A percentile compares a stretch with the other conserved stretches of the same genome.
These are phyloP conservation scores for Bombyx mandarina DNA, from an alignment of 1,140 invertebrate genomes.

Conservation along the genomic window DNA sequence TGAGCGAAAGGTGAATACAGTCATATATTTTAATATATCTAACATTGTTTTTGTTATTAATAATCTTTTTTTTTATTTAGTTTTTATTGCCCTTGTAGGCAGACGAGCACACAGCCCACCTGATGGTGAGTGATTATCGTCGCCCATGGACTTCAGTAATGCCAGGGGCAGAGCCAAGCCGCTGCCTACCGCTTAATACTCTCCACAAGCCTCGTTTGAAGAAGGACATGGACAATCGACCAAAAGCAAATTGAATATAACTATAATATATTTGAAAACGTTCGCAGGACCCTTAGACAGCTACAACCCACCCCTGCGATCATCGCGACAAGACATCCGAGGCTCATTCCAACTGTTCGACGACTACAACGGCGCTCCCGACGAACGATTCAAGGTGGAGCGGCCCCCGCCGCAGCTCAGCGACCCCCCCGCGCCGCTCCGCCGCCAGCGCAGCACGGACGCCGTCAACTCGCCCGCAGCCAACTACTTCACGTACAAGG, in stretches of 20 bases:
- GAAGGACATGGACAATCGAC: too few relatives aligned
- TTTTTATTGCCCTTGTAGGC: too few relatives aligned
- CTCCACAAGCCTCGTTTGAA: too few relatives aligned
- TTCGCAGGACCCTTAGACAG: slow-evolving; percentile 35
- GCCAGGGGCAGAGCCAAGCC: too few relatives aligned
- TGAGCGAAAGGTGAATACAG: too few relatives aligned
- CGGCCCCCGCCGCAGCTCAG: slow-evolving; percentile 45
- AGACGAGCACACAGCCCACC: too few relatives aligned
- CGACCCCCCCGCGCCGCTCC: slow-evolving; percentile 57
- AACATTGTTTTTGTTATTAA: slow-evolving; percentile 1
- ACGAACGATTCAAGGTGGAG: slow-evolving; percentile 30
- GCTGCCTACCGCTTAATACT: too few relatives aligned
- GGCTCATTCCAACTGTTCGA: slow-evolving; percentile 80
- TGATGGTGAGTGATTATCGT: too few relatives aligned
- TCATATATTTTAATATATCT: neutral
- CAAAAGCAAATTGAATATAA: too few relatives aligned
- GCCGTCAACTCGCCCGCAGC: slow-evolving; percentile 70
- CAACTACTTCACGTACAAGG: slow-evolving; percentile 67
- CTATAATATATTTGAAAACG: neutral
- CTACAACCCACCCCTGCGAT: slow-evolving; percentile 75
- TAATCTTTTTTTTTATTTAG: neutral
- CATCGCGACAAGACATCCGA: slow-evolving; percentile 81
- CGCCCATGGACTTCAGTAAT: too few relatives aligned
- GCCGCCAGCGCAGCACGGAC: slow-evolving; percentile 72
- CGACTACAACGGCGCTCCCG: slow-evolving; percentile 47